phyloP scores from a whole-genome alignment of 2,888 invertebrate species.

The Hartigia nigra region DNA sequence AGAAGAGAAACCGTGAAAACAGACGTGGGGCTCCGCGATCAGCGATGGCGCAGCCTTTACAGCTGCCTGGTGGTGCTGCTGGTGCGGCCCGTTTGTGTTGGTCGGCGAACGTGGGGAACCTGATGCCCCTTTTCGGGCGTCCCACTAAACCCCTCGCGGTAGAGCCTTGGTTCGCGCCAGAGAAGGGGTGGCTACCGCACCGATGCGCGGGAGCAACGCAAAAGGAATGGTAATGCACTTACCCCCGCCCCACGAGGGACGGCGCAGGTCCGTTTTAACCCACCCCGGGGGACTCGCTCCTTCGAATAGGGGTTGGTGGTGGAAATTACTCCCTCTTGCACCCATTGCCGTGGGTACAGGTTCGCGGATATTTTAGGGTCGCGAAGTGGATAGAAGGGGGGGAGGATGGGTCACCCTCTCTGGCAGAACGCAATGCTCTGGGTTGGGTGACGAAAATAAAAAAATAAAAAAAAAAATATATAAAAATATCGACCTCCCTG shows the following conservation, averaged over 20 bases:
- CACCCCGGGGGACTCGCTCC: slow-evolving; percentile 5
- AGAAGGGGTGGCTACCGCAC: slow-evolving; percentile 10
- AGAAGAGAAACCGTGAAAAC: neutral
- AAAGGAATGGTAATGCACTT: slow-evolving; percentile 32
- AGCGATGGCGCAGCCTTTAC: slow-evolving; percentile 14
- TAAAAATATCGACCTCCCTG: neutral
- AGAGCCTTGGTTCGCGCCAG: neutral
- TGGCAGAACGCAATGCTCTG: neutral
- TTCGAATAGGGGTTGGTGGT: neutral
- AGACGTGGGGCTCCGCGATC: neutral
- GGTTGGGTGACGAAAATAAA: neutral
- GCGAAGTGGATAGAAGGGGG: neutral
- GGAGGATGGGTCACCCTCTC: neutral
- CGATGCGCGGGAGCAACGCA: slow-evolving; percentile 6
- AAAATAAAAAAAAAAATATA: neutral
- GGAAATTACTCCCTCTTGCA: neutral
- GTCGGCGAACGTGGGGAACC: neutral
- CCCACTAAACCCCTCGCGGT: slow-evolving; percentile 21
- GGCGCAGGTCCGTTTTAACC: slow-evolving; percentile 19
- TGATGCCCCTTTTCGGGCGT: slow-evolving; percentile 9
- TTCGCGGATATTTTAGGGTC: neutral
- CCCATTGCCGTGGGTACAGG: neutral
- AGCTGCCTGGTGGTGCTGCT: slow-evolving; percentile 10
- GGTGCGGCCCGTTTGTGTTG: slow-evolving; percentile 16
- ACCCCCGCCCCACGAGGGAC: slow-evolving; percentile 28